phyloP scores from a whole-genome alignment of 1,140 invertebrate species.

The Drosophila prosaltans region DNA sequence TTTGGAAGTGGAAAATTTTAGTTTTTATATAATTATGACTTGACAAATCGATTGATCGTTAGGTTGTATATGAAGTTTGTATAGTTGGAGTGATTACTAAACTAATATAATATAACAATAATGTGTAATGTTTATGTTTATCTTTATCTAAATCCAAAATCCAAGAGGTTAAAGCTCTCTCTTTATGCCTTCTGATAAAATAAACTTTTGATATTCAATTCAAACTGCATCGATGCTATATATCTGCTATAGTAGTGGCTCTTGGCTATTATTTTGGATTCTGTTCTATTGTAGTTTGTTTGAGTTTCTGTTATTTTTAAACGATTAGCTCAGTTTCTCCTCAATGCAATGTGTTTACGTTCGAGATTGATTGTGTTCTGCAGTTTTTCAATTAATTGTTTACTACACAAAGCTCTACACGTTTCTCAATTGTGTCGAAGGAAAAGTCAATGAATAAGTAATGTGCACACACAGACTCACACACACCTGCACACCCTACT shows the following conservation, averaged over 20 bases:
- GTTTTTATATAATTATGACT: too few relatives aligned
- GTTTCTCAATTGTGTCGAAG: slow-evolving; percentile 52
- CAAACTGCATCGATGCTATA: too few relatives aligned
- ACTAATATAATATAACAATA: too few relatives aligned
- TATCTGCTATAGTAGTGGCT: too few relatives aligned
- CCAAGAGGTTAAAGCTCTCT: slow-evolving; percentile 8
- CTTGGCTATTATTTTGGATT: slow-evolving; percentile 27
- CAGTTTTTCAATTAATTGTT: slow-evolving; percentile 55
- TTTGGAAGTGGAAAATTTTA: background rate
- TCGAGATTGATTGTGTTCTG: slow-evolving; percentile 45
- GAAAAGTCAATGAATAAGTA: slow-evolving; percentile 54
- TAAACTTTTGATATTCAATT: too few relatives aligned
- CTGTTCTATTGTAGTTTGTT: background rate
- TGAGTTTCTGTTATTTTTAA: slow-evolving; percentile 49
- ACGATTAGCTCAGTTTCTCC: slow-evolving; percentile 49
- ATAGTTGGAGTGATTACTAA: too few relatives aligned
- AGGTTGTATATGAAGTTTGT: too few relatives aligned
- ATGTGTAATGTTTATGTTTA: too few relatives aligned
- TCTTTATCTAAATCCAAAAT: too few relatives aligned
- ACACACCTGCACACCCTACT: slow-evolving; percentile 6
- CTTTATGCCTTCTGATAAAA: too few relatives aligned
- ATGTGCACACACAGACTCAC: slow-evolving; percentile 28
- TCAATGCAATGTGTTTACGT: slow-evolving; percentile 49
- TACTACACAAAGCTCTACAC: slow-evolving; percentile 39
- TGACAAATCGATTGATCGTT: too few relatives aligned